phyloP scores from a whole-genome alignment of 2,113 vertebrate genomes.

The Brachypodius melanocephalos region DNA sequence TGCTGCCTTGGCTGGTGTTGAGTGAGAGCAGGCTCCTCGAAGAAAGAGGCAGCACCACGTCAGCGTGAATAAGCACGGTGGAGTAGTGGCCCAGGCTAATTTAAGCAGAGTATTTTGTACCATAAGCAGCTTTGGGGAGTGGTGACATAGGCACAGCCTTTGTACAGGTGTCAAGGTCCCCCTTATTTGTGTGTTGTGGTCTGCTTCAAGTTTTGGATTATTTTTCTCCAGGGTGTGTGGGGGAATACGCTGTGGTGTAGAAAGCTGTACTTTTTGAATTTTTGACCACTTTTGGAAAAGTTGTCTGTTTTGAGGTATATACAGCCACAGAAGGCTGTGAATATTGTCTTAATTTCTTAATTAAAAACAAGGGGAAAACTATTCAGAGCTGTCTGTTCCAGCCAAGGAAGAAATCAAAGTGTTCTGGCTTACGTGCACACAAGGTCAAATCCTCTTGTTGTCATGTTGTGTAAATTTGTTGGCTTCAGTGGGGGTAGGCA shows the following conservation, averaged over 20 bases:
- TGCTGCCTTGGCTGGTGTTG: not conserved
- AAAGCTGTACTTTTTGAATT: not conserved
- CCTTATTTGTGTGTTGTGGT: not conserved
- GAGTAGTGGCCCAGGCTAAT: not conserved
- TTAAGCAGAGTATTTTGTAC: not conserved
- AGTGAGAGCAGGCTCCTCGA: not conserved
- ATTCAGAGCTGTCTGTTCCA: not conserved
- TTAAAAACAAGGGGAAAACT: not conserved
- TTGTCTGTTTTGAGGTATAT: not conserved
- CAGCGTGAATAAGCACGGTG: fast-evolving
- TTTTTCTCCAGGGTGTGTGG: not conserved
- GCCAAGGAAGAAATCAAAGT: not conserved
- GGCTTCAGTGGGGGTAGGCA: not conserved
- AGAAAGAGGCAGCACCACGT: not conserved
- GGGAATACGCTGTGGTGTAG: not conserved
- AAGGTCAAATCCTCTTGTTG: not conserved
- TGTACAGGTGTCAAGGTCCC: not conserved
- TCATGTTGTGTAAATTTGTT: not conserved
- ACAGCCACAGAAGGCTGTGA: not conserved
- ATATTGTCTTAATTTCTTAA: not conserved
- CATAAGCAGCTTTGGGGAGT: not conserved
- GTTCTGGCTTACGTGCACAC: not conserved
- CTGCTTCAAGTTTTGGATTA: not conserved
- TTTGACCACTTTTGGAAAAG: not conserved
- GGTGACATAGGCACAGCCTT: not conserved